Evolutionary conservation across 2,113 vertebrate species (phyloP), one percentile per base, ranked within the genome.

Genomic region (Typhlomys cinereus): DNA sequence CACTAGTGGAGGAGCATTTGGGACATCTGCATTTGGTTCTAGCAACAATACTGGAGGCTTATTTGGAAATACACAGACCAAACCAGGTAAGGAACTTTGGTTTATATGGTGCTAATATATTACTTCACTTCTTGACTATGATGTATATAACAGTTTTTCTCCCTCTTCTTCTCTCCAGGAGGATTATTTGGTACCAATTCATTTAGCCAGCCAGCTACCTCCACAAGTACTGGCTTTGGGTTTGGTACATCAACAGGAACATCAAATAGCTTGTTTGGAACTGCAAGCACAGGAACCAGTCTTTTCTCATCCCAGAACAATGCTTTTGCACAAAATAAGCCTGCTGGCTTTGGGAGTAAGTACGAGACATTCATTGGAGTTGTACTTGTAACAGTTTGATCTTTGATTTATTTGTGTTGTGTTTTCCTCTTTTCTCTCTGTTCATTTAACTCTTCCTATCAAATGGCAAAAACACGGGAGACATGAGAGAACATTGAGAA

Each of bases 281-380:
- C 97, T 69, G 97, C 99, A 14, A 98, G 98, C 88, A 98, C 99
- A 0, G 99, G 98, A 0, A 98, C 98, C 0, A 98, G 99, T 76
- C 99, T 99, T 93, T 99, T 99, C 97, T 99, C 99, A 0, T 98
- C 99, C 92, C 99, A 97, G 61, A 99, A 89, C 78, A 99, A 99
- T 98, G 99, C 99, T n/a, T 99, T 99, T 25, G 98, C 98, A 0
- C 98, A 99, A 97, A 99, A 94, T 89, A 99, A 99, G 67, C 99
- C 99, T 0, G 97, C 98, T 2, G 98, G 98, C 0, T 99, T 99
- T 94, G 99, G 99, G 92, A 97, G 96, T 99, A 97, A 99, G 99
- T 98, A 88, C 59, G 29, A 1, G 1, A 23, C 41, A 15, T 27
- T 29, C 31, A 12, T 21, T 27, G 9, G 5, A 5, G 4, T 70